Percentiles rank a stretch among this genome's conserved stretches.
These are phyloP conservation scores for Xanthia togata DNA, from an alignment of 2,888 invertebrate genomes.

Conservation along the genomic window DNA sequence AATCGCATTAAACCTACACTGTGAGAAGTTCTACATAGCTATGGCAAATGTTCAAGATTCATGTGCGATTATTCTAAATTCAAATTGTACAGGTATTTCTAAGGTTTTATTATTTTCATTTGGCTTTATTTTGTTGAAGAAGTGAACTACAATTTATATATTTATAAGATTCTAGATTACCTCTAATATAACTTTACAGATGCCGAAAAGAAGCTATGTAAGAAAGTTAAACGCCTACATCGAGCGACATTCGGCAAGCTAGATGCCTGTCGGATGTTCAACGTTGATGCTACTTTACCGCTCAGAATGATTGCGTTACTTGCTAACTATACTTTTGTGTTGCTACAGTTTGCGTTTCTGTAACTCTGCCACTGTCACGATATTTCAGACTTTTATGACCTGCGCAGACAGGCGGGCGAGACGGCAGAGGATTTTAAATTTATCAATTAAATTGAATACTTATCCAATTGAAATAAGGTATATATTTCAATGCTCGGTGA, in stretches of 20 bases:
- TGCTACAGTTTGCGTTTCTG: not conserved
- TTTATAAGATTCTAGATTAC: too few relatives aligned
- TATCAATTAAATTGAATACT: too few relatives aligned
- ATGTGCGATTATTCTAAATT: not conserved
- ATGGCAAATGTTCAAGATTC: not conserved
- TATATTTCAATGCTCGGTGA: too few relatives aligned
- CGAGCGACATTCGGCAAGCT: not conserved
- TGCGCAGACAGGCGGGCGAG: too few relatives aligned
- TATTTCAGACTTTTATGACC: too few relatives aligned
- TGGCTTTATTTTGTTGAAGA: too few relatives aligned
- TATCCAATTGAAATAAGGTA: too few relatives aligned
- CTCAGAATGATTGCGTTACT: not conserved
- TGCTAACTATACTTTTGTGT: not conserved
- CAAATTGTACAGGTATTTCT: not conserved
- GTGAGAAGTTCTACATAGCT: not conserved
- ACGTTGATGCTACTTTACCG: not conserved
- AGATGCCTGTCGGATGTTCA: not conserved
- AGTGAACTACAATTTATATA: too few relatives aligned
- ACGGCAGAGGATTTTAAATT: too few relatives aligned
- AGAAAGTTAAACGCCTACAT: slow-evolving; percentile 3
- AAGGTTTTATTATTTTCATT: not conserved
- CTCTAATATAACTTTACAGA: not conserved
- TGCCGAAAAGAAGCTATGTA: slow-evolving; percentile 1
- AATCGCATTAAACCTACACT: not conserved
- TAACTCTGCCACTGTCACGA: not conserved